Evolutionary conservation across 2,113 vertebrate genomes (phyloP), one percentile per base, ranked within the genome.

Genomic region (Dicerorhinus sumatrensis): DNA sequence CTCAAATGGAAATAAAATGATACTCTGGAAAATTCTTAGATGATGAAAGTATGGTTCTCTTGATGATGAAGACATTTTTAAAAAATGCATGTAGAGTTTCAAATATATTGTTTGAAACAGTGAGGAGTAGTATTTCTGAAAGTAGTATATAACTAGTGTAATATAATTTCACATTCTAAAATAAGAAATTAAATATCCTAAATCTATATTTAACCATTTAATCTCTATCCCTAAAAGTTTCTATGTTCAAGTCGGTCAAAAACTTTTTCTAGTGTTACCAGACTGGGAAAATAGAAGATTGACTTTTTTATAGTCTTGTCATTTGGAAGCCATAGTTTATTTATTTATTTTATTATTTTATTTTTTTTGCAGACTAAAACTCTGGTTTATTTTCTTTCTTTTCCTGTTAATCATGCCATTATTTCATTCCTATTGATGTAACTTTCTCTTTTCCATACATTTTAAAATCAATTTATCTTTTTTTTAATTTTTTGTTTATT

Each of bases 1-100:
- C 25, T 81, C 33, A 79, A 56, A 69, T 91, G 62, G 29, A 97
- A 96, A 63, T 93, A 96, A 77, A 89, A 90, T 36, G 42, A 63
- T 63, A 77, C 31, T 16, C 84, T 77, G 51, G 63, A 51, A 96
- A 77, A 84, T 72, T 95, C 31, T 73, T 86, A 69, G 39, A 42
- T 85, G n/a, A 36, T 63, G 3, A 48, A 89, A 48, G n/a, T 65
- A 36, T 56, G 6, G 12, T 72, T 76, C n/a, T 96, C 60, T 86
- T 46, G 27, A 27, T 80, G n/a, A 51, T 67, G 16, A 93, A 70
- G 23, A 73, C 16, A 70, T 39, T 63, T 75, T 72, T 90, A n/a
- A 93, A 96, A 93, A 27, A 67, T 27, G 3, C 17, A 18, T 13
- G 25, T 88, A 42, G 9, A 29, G 1, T 84, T 94, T 96, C 20